Evolutionary conservation across 2,113 vertebrate genomes (phyloP), one percentile per base, ranked within the genome.

Genomic region (Burhinus oedicnemus): DNA sequence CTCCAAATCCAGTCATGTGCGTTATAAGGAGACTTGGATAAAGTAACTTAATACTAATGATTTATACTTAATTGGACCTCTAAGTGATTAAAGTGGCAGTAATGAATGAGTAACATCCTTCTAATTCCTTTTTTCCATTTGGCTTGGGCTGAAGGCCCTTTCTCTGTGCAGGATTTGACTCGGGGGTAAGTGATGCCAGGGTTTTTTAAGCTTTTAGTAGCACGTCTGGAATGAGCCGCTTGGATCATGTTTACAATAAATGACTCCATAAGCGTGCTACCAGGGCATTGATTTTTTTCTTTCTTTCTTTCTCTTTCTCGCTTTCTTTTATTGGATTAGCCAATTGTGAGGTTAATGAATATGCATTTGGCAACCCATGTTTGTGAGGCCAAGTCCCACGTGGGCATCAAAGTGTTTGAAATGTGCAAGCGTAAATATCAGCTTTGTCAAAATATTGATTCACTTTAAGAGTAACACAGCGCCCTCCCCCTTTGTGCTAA

Each of bases 21-120:
- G 94, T 49, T 93, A 93, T 5, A 89, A 89, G 60, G 71, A 60
- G 86, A 94, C 97, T 96, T 90, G 96, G 93, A 97, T 95, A 98
- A 97, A 98, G 98, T 98, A 97, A 98, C 98, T 97, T 97, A 98
- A 97, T 97, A 97, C 98, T 98, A 98, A 98, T 98, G 98, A 98
- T 98, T 98, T 98, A 98, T 98, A 97, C 97, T 97, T 98, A 98
- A 98, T 98, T 98, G 98, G 96, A 95, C 97, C 90, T 97, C 97
- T 98, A 97, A 98, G 98, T 98, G 98, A 98, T 98, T 98, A 98
- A 98, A 98, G 96, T 98, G 98, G 97, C 97, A 97, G 96, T 97
- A 98, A 98, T 98, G 97, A 98, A 98, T 97, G 97, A 97, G 97
- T 94, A 98, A 96, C 98, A 96, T 98, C 97, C 95, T 96, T 87